Evolutionary conservation across 64 coral and sea anemone genomes (phyloP), one percentile per base, ranked within the genome.

Genomic region (Dendrophyllia cribrosa): DNA sequence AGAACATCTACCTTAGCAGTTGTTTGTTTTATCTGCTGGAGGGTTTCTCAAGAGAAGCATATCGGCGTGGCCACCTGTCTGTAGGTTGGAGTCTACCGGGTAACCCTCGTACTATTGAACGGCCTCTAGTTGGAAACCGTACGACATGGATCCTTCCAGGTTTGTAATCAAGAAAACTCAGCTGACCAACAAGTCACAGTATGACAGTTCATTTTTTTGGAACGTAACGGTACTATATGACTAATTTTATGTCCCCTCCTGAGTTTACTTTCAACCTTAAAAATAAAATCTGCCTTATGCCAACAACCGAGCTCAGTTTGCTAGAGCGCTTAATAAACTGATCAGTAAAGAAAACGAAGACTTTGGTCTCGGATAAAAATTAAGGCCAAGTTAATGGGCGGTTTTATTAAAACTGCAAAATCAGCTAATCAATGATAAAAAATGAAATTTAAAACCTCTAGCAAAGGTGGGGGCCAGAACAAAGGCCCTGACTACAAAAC

Each of bases 111-210:
- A 19, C 46, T 50, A 48, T 48, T 20, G 72, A 75, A 50, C 45
- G 72, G 45, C 72, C 72, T 75, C 46, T 75, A 0, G 72, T 2
- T 19, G 72, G 72, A 50, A 75, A 75, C 47, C 43, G 5, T 19
- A 75, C 72, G 6, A 75, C 72, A 14, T 75, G 72, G 72, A 50
- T 50, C 47, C 72, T 75, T 9, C 72, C 72, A 75, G 72, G 72
- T 75, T 49, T 20, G 13, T 49, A 20, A 49, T 6, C 0, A 12
- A 7, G 7, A 69, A 23, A 22, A 19, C 20, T n/a, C 66, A 20
- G 20, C 66, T 69, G 1, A 69, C 7, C 9, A 69, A 20, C 4
- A 69, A 22, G 4, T 9, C 20, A 69, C 17, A 69, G 20, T 9
- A 20, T 14, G 60, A 12, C 20, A 34, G 60, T 4, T 12, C 12